Conservation (phyloP, 2,797 vertebrate genomes). For the Steatocranus sp. region DNA sequence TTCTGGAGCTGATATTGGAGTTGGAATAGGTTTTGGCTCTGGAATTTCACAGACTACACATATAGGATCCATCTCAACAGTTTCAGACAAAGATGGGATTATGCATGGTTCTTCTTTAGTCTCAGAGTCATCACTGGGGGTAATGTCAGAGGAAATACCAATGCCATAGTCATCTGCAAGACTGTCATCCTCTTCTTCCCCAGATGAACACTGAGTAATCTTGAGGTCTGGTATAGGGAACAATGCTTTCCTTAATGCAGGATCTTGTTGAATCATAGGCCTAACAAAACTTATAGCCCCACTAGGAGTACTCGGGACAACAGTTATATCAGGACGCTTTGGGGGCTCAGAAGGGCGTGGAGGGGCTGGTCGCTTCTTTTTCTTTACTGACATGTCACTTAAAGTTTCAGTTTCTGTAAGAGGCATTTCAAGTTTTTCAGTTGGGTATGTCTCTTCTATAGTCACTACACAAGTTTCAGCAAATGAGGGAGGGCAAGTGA, state of each 20-base stretch:
- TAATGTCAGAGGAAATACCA: slow-evolving; percentile 67
- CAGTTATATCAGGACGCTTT: slow-evolving; percentile 65
- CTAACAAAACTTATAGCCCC: slow-evolving; percentile 73
- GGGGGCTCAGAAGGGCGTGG: slow-evolving; percentile 74
- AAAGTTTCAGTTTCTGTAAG: slow-evolving; percentile 73
- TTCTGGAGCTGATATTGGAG: slow-evolving; percentile 66
- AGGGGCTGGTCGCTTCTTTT: slow-evolving; percentile 82
- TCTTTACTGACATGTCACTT: slow-evolving; percentile 81
- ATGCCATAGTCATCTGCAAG: slow-evolving; percentile 79
- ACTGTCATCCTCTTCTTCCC: slow-evolving; percentile 90
- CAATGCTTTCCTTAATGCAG: slow-evolving; percentile 77
- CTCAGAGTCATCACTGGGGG: slow-evolving; percentile 70
- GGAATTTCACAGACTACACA: slow-evolving; percentile 75
- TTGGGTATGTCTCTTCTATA: slow-evolving; percentile 73
- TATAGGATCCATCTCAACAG: slow-evolving; percentile 60
- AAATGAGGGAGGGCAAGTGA: slow-evolving; percentile 69
- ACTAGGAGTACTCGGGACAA: slow-evolving; percentile 63
- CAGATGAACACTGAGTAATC: slow-evolving; percentile 97
- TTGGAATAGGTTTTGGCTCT: slow-evolving; percentile 63
- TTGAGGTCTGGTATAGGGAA: slow-evolving; percentile 97
- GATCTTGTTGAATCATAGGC: slow-evolving; percentile 75
- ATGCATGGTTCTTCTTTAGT: slow-evolving; percentile 49
- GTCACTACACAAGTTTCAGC: slow-evolving; percentile 86
- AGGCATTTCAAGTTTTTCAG: slow-evolving; percentile 68
- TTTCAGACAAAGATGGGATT: slow-evolving; percentile 53